A percentile compares a stretch with the other conserved stretches of the same genome.
phyloP scores from a whole-genome alignment of 2,888 invertebrate genomes.

The Eupeodes latifasciatus region DNA sequence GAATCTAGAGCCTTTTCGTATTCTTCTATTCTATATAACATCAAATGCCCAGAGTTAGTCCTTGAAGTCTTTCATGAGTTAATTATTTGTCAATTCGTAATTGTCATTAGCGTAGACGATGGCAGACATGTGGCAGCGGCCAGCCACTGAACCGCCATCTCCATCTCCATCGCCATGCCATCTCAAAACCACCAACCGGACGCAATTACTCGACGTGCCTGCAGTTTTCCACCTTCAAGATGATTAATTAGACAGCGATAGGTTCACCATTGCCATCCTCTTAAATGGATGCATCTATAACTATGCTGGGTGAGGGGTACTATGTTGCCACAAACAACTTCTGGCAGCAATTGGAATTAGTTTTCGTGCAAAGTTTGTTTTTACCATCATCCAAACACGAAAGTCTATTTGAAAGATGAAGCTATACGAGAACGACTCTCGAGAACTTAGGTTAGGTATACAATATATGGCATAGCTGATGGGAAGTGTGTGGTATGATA shows the following conservation, averaged over 20 bases:
- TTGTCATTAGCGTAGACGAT: slow-evolving; percentile 70
- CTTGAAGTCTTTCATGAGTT: slow-evolving; percentile 48
- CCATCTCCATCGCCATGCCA: not conserved
- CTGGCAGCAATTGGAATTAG: slow-evolving; percentile 68
- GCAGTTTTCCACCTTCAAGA: slow-evolving; percentile 70
- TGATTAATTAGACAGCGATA: slow-evolving; percentile 69
- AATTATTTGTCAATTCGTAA: slow-evolving; percentile 76
- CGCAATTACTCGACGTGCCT: slow-evolving; percentile 65
- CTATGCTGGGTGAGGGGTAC: too few relatives aligned
- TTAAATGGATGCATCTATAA: slow-evolving; percentile 33
- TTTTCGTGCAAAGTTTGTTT: slow-evolving; percentile 69
- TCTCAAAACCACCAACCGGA: slow-evolving; percentile 47
- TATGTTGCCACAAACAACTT: slow-evolving; percentile 34
- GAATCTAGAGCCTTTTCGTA: slow-evolving; percentile 9
- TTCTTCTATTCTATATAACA: not conserved
- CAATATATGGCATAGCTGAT: not conserved
- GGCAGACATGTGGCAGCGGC: slow-evolving; percentile 51
- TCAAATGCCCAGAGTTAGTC: slow-evolving; percentile 4
- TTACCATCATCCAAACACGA: slow-evolving; percentile 57
- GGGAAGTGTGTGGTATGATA: slow-evolving; percentile 5
- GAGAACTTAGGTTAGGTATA: too few relatives aligned
- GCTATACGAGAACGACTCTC: not conserved
- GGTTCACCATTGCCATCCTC: slow-evolving; percentile 42
- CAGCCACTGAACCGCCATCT: slow-evolving; percentile 7
- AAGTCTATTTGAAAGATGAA: slow-evolving; percentile 28